Evolutionary conservation across 92 coral and sea anemone species (phyloP).

Genomic region (Epizoanthus ramosus): DNA sequence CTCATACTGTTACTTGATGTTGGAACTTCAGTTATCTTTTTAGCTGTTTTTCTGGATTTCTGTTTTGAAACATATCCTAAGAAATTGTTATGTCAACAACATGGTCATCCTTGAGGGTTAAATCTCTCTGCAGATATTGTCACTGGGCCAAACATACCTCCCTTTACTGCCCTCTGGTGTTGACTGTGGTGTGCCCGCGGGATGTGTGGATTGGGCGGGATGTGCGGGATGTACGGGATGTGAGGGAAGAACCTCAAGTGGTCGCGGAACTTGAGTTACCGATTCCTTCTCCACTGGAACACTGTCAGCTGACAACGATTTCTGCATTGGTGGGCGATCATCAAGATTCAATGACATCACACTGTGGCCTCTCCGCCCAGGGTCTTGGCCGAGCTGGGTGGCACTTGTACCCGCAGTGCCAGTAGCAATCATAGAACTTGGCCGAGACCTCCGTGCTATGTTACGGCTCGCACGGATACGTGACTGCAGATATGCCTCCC

Average conservation of each 20-base stretch:
- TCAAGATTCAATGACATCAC: slow-evolving; percentile 22
- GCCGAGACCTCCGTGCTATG: slow-evolving; percentile 63
- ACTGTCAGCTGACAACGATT: slow-evolving; percentile 22
- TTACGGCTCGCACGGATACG: slow-evolving; percentile 81
- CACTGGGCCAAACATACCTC: background rate
- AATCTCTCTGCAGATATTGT: background rate
- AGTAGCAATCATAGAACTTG: slow-evolving; percentile 61
- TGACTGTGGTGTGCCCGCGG: background rate
- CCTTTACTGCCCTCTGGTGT: slow-evolving; percentile 18
- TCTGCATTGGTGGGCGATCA: slow-evolving; percentile 38
- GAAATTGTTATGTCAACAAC: too few species aligned
- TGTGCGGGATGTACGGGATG: slow-evolving; percentile 23
- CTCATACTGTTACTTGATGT: too few species aligned
- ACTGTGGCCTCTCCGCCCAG: slow-evolving; percentile 34
- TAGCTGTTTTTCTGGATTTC: too few species aligned
- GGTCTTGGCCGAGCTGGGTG: slow-evolving; percentile 34
- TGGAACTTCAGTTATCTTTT: too few species aligned
- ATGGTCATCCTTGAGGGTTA: too few species aligned
- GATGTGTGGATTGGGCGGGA: background rate
- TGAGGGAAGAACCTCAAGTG: slow-evolving; percentile 26
- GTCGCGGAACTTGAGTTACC: background rate
- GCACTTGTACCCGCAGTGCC: slow-evolving; percentile 45
- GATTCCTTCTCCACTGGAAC: slow-evolving; percentile 11
- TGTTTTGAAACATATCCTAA: too few species aligned
- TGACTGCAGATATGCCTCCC: slow-evolving; percentile 94